A percentile compares a stretch with the other conserved stretches of the same genome.
Conservation (phyloP, 2,797 vertebrate species). For the Pseudotriccus pelzelni region DNA sequence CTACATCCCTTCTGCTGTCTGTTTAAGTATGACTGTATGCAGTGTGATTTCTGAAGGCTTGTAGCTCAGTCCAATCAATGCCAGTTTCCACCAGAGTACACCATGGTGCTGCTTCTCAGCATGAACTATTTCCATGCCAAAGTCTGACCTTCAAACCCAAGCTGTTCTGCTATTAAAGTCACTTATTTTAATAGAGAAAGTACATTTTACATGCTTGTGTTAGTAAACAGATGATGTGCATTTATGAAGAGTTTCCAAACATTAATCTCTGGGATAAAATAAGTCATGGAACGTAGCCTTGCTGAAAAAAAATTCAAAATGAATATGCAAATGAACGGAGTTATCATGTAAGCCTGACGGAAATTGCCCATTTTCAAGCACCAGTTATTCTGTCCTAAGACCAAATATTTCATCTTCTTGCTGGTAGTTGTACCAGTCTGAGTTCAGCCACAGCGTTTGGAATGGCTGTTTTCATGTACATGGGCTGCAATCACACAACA, state of each 20-base stretch:
- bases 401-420: not conserved
- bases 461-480: rapidly evolving
- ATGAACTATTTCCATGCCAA: slow-evolving; percentile 11
- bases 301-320: not conserved
- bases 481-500: not conserved
- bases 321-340: not conserved
- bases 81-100: not conserved
- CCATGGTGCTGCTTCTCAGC: slow-evolving; percentile 5
- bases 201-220: not conserved
- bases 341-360: not conserved
- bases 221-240: not conserved
- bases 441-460: not conserved
- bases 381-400: not conserved
- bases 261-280: not conserved
- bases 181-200: not conserved
- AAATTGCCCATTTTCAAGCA: not conserved
- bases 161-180: slow-evolving; percentile 17
- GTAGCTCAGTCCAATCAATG: slow-evolving; percentile 6
- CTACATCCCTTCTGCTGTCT: not conserved
- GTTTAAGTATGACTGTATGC: not conserved
- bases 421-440: not conserved
- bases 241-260: not conserved
- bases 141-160: slow-evolving; percentile 51
- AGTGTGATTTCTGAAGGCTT: slow-evolving; percentile 1
- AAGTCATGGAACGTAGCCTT: not conserved